Percentiles rank a stretch among this genome's conserved stretches.
Conservation (phyloP, 2,888 invertebrate genomes). For the Megaustenia siamemsis region DNA sequence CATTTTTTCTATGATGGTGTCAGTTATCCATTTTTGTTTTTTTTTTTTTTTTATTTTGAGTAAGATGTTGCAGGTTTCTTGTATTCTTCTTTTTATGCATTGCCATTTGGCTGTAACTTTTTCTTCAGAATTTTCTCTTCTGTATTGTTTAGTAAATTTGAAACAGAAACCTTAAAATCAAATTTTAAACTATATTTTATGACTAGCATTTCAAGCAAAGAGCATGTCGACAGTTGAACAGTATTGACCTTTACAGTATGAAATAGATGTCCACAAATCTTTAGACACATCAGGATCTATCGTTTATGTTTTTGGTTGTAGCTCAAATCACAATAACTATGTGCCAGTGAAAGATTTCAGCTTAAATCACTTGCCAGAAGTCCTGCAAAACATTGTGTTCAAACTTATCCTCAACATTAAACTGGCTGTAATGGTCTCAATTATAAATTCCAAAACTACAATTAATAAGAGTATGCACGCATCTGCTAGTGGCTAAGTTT, state of each 20-base stretch:
- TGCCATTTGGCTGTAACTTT: too few species aligned
- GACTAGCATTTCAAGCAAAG: too few species aligned
- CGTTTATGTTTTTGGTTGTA: not conserved
- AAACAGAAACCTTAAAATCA: too few species aligned
- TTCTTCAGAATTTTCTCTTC: too few species aligned
- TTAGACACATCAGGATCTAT: not conserved
- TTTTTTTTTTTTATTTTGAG: too few species aligned
- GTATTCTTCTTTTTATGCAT: too few species aligned
- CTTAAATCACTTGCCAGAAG: not conserved
- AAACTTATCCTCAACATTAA: conserved; percentile 11
- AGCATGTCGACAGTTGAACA: not conserved
- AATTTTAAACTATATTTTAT: too few species aligned
- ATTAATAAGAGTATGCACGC: not conserved
- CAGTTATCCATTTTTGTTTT: too few species aligned
- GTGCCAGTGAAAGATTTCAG: not conserved
- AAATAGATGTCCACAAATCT: not conserved
- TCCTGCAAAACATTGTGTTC: not conserved
- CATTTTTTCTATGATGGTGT: too few species aligned
- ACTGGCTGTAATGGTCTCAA: conserved; percentile 13
- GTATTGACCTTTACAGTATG: not conserved
- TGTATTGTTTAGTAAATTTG: too few species aligned
- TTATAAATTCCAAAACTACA: not conserved
- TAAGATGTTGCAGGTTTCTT: too few species aligned
- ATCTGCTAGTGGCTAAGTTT: conserved; percentile 28
- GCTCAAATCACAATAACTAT: not conserved